phyloP scores from a whole-genome alignment of 2,797 vertebrate species.

The Gambusia yucatana region DNA sequence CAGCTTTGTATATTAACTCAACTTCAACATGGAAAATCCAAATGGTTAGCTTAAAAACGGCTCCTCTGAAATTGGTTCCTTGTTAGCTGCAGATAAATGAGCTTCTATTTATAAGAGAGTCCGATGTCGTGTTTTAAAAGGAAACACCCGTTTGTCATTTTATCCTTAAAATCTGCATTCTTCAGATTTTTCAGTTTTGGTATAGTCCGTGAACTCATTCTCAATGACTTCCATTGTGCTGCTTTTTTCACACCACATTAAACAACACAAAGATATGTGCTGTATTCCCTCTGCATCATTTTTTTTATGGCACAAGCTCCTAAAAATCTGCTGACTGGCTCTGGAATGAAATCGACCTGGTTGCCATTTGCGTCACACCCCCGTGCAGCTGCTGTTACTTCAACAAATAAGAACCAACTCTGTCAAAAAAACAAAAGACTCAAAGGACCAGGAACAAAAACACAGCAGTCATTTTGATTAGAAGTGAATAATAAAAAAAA shows the following conservation, averaged over 20 bases:
- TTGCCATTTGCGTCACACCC: constrained; percentile 44
- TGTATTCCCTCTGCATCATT: constrained; percentile 40
- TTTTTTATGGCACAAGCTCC: constrained; percentile 37
- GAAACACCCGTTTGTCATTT: background rate
- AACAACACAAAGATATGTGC: constrained; percentile 39
- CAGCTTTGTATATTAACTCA: background rate
- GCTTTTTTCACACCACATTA: constrained; percentile 46
- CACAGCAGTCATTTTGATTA: constrained; percentile 65
- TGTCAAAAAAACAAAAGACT: constrained; percentile 34
- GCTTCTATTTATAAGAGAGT: background rate
- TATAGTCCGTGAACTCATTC: constrained; percentile 25
- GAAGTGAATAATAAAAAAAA: constrained; percentile 52
- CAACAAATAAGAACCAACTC: constrained; percentile 72
- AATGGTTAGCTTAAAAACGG: background rate
- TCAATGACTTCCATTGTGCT: constrained; percentile 27
- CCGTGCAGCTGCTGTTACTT: constrained; percentile 39
- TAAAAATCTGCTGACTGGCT: constrained; percentile 50
- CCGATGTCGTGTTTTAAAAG: background rate
- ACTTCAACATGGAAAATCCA: background rate
- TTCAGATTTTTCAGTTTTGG: constrained; percentile 1
- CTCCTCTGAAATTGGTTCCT: constrained; percentile 9
- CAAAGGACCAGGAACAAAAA: constrained; percentile 57
- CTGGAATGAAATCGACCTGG: constrained; percentile 52
- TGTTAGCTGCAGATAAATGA: constrained; percentile 15
- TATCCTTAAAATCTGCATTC: constrained; percentile 8